Percentiles rank a stretch among this genome's conserved stretches.
These are phyloP conservation scores for Harpalus rufipes DNA, from an alignment of 2,888 invertebrate genomes.

Conservation along the genomic window DNA sequence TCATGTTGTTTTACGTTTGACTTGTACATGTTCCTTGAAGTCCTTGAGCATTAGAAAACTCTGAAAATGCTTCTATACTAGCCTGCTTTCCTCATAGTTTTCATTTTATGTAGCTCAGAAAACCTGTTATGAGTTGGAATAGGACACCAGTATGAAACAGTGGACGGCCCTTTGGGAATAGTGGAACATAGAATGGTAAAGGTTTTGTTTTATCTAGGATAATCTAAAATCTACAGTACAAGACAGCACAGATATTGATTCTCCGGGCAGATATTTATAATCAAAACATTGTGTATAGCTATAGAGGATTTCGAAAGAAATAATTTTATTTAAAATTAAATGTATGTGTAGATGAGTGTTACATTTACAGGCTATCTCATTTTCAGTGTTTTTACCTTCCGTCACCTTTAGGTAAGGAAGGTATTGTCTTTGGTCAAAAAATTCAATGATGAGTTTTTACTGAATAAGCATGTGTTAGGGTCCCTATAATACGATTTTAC, in stretches of 20 bases:
- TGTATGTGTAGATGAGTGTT: too few relatives aligned
- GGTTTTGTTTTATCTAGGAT: neutral
- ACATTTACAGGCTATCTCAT: too few relatives aligned
- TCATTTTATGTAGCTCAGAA: neutral
- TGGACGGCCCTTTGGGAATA: neutral
- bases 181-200: neutral
- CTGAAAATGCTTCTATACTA: neutral
- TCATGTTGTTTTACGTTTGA: neutral
- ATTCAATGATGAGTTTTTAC: too few relatives aligned
- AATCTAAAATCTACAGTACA: neutral
- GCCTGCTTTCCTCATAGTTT: neutral
- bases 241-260: neutral
- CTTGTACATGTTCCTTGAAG: neutral
- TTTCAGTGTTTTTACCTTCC: too few relatives aligned
- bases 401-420: too few relatives aligned
- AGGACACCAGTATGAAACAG: neutral
- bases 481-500: too few relatives aligned
- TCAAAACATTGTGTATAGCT: neutral
- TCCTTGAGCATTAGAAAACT: neutral
- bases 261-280: neutral
- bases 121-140: neutral
- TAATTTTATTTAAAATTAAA: neutral
- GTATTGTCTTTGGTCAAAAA: too few relatives aligned
- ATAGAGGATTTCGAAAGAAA: neutral
- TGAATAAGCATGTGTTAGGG: too few relatives aligned